Conservation (phyloP, 2,797 vertebrate genomes). For the Decapterus maruadsi region DNA sequence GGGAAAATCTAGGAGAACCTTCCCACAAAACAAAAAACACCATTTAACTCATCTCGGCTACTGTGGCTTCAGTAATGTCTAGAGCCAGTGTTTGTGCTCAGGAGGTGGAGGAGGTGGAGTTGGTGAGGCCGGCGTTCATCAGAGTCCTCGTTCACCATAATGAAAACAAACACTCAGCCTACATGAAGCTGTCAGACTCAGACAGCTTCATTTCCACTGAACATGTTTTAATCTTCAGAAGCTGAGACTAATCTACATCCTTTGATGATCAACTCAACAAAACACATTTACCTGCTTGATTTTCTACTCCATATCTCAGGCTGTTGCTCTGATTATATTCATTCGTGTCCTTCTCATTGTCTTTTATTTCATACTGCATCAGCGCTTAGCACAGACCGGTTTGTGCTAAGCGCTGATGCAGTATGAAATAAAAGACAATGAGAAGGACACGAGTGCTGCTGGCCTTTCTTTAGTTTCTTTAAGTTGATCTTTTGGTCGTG, state of each 20-base stretch:
- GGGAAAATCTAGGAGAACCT: too few species aligned
- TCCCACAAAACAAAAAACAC: too few species aligned
- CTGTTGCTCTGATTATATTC: background rate
- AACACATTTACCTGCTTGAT: constrained; percentile 10
- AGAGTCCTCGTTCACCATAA: constrained; percentile 5
- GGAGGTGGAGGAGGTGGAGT: background rate
- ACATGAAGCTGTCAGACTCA: background rate
- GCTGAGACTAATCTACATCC: background rate
- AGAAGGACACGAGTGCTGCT: too few species aligned
- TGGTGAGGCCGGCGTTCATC: background rate
- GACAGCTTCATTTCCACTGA: constrained; percentile 25
- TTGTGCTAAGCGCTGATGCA: too few species aligned
- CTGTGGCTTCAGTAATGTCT: too few species aligned
- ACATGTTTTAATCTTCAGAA: constrained; percentile 45
- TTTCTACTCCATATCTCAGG: background rate
- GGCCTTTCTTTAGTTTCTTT: too few species aligned
- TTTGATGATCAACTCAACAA: background rate
- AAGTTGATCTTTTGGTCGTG: too few species aligned
- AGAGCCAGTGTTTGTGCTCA: constrained; percentile 23
- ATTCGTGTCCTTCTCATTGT: too few species aligned
- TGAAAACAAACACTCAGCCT: constrained; percentile 8
- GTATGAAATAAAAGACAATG: too few species aligned
- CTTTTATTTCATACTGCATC: too few species aligned
- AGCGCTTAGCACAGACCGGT: too few species aligned
- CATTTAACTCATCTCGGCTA: too few species aligned